Evolutionary conservation across 2,113 vertebrate genomes (phyloP), one percentile per base, ranked within the genome.

Genomic region (Eudyptes chrysolophus): DNA sequence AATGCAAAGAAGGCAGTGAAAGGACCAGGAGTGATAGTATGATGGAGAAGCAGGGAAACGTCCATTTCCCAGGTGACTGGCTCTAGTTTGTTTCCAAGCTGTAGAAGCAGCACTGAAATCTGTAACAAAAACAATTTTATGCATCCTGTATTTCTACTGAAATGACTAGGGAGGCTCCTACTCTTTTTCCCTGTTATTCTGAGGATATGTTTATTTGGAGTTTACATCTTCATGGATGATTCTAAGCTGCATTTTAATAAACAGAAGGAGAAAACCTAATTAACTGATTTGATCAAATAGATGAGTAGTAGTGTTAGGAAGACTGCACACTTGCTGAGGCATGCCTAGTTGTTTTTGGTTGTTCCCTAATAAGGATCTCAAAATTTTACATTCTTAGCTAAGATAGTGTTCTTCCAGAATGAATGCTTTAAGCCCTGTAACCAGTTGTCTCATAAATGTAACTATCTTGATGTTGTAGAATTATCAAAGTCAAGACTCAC

Each of bases 91-190:
- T 81, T 90, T 84, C 40, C 46, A 70, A 30, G 25, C 42, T 58
- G 22, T 68, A 62, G 65, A 58, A 70, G 20, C 7, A 75, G 24
- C 40, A 10, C 58, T 52, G 49, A 86, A 77, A 86, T 88, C 7
- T 0, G 0, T 52, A 61, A 72, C n/a, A 79, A 24, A 84, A 68
- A 11, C 24, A 72, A 21, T 51, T 49, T 21, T 65, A 0, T 49
- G 9, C 24, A 27, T 69, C 13, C 26, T n/a, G 0, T n/a, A 34
- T 52, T 86, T 88, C 29, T 48, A 3, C 48, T 55, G n/a, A 79
- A 92, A 88, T 55, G 0, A 29, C 27, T 7, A 36, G 34, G 4
- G 13, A 64, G 17, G 15, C 19, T 80, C 15, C 85, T 68, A 17
- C 16, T 64, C 13, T 68, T 49, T 70, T 68, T 32, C 8, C 6